A percentile compares a stretch with the other conserved stretches of the same genome.
phyloP scores from a whole-genome alignment of 2,888 invertebrate species.

The Periphyllus acericola region DNA sequence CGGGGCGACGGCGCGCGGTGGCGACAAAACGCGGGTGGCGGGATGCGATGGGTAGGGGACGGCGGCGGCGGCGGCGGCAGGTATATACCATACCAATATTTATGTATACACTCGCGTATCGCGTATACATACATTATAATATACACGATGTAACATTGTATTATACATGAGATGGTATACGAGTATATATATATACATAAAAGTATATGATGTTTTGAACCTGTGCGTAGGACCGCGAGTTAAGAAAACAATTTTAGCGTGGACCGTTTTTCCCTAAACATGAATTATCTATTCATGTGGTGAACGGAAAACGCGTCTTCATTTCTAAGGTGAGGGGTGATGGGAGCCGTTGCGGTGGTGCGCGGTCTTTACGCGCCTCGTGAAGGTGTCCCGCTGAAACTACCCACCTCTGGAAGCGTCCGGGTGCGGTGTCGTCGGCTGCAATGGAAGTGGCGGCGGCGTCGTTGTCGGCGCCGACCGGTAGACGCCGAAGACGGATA shows the following conservation, averaged over 20 bases:
- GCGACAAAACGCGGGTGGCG: not conserved
- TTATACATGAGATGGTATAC: not conserved
- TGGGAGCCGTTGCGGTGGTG: too few species aligned
- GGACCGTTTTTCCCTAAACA: too few species aligned
- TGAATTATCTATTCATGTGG: not conserved
- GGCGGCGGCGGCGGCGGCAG: not conserved
- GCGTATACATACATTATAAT: not conserved
- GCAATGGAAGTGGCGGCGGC: not conserved
- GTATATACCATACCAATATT: not conserved
- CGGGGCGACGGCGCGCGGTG: not conserved
- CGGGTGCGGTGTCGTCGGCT: not conserved
- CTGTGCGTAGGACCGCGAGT: too few species aligned
- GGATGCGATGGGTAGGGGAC: not conserved
- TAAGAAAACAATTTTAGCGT: too few species aligned
- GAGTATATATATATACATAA: too few species aligned
- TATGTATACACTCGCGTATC: not conserved
- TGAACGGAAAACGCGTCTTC: not conserved
- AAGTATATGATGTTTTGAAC: not conserved
- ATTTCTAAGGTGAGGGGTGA: too few species aligned
- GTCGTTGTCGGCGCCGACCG: not conserved
- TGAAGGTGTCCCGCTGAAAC: not conserved
- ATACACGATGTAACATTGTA: not conserved
- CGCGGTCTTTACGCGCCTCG: not conserved
- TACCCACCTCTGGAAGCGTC: not conserved
- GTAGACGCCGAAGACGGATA: conserved; percentile 3